phyloP scores from a whole-genome alignment of 1,140 invertebrate genomes.

The Trypoxylus dichotomus region DNA sequence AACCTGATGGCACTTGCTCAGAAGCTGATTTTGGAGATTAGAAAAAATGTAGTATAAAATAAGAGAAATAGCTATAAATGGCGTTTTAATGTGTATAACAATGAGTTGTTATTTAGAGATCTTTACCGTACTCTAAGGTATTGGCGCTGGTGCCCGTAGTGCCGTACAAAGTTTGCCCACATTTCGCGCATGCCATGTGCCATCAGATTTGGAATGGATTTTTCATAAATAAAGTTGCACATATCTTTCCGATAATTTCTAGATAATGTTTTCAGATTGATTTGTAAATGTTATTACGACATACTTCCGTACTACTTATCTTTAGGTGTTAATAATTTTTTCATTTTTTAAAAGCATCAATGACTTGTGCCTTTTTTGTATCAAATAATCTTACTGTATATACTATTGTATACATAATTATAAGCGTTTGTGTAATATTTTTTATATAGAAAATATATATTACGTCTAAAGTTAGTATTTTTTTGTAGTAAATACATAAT shows the following conservation, averaged over 20 bases:
- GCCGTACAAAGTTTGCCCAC: too few relatives aligned
- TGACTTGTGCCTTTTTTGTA: constrained; percentile 29
- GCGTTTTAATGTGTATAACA: too few relatives aligned
- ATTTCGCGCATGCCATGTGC: too few relatives aligned
- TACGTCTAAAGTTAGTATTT: neutral
- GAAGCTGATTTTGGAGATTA: too few relatives aligned
- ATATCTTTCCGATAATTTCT: neutral
- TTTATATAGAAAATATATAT: constrained; percentile 17
- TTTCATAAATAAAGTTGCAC: too few relatives aligned
- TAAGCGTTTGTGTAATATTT: constrained; percentile 3
- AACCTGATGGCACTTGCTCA: too few relatives aligned
- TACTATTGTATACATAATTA: constrained; percentile 8
- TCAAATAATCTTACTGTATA: constrained; percentile 8
- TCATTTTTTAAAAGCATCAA: constrained; percentile 8
- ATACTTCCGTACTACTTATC: neutral
- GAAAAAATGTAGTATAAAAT: too few relatives aligned
- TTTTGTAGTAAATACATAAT: neutral
- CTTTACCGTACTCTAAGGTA: too few relatives aligned
- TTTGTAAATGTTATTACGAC: neutral
- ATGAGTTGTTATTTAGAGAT: too few relatives aligned
- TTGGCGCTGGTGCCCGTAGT: too few relatives aligned
- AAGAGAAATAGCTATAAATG: too few relatives aligned
- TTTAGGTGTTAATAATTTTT: neutral
- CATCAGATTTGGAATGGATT: too few relatives aligned
- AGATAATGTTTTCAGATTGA: neutral